A percentile compares a stretch with the other conserved stretches of the same genome.
These are phyloP conservation scores for Caenorhabditis auriculariae DNA, from an alignment of 2,888 invertebrate species.

Conservation along the genomic window DNA sequence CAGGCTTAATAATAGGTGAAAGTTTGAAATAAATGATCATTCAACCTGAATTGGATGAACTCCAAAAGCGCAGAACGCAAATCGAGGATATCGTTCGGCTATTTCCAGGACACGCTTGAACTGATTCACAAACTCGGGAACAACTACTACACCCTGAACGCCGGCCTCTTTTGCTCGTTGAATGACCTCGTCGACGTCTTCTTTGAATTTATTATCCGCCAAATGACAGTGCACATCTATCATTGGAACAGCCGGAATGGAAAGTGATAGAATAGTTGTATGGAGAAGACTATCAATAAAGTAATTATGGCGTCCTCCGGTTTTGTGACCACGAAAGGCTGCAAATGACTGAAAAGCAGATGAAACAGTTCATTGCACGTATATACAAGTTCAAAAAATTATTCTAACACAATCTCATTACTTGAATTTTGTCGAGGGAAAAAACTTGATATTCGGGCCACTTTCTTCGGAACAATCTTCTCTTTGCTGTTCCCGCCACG, in stretches of 20 bases:
- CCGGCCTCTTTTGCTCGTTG: conserved; percentile 40
- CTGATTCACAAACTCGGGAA: conserved; percentile 54
- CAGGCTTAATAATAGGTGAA: too few species aligned
- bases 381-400: too few species aligned
- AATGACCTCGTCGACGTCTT: conserved; percentile 50
- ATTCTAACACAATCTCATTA: too few species aligned
- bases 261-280: not conserved
- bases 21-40: not conserved
- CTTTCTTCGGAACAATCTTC: conserved; percentile 1
- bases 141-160: conserved; percentile 48
- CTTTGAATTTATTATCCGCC: conserved; percentile 52
- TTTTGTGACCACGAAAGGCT: not conserved
- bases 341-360: too few species aligned
- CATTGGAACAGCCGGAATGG: conserved; percentile 28
- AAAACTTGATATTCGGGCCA: conserved; percentile 10
- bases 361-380: too few species aligned
- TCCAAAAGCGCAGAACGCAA: conserved; percentile 59
- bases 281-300: too few species aligned
- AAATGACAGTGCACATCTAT: conserved; percentile 60
- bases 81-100: conserved; percentile 34
- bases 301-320: not conserved
- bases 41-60: conserved; percentile 64
- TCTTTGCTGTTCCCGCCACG: not conserved
- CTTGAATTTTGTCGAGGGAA: conserved; percentile 8
- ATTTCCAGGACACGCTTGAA: conserved; percentile 52